Evolutionary conservation across 2,888 invertebrate genomes (phyloP), one percentile per base, ranked within the genome.

Genomic region (Rotaria socialis): DNA sequence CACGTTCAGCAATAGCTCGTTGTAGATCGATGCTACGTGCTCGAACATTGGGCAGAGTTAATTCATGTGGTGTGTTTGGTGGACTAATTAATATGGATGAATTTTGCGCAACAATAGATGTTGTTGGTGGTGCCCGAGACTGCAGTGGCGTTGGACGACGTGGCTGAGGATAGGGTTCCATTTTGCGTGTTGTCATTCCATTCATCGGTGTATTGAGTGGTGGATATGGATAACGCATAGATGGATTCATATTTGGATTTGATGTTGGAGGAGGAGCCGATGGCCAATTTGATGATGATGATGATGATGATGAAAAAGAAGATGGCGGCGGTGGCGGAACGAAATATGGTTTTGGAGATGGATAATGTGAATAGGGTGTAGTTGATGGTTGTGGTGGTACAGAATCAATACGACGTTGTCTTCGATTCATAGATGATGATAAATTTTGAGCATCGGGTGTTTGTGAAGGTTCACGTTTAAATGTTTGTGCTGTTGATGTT

Each of bases 21-120:
- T 80, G 80, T 47, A 80, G 14, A 47, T 80, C 80, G n/a, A 80
- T 47, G n/a, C 80, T 47, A 19, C 80, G 43, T 47, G 80, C 24
- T 47, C 80, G 80, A 80, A 22, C 6, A 80, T n/a, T 80, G 2
- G 80, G 80, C n/a, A 80, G 47, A n/a, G 80, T 80, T 80, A 80
- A 80, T 47, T 80, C 80, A 47, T 47, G 47, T 80, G 80, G 80
- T n/a, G 43, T 80, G 47, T 80, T 47, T 47, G 80, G 80, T 47
- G 80, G 43, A 47, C 47, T 47, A 8, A 80, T 80, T 80, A 47
- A 47, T 80, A 47, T n/a, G 47, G 47, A 80, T 24, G 80, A 80
- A 80, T 80, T 80, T 47, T 80, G 80, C 10, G 67, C 67, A 67
- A 67, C 35, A 67, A 67, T 35, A 35, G 67, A 35, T 35, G 67